Evolutionary conservation across 1,140 invertebrate genomes (phyloP), one percentile per base, ranked within the genome.

Genomic region (Drosophila suzukii): DNA sequence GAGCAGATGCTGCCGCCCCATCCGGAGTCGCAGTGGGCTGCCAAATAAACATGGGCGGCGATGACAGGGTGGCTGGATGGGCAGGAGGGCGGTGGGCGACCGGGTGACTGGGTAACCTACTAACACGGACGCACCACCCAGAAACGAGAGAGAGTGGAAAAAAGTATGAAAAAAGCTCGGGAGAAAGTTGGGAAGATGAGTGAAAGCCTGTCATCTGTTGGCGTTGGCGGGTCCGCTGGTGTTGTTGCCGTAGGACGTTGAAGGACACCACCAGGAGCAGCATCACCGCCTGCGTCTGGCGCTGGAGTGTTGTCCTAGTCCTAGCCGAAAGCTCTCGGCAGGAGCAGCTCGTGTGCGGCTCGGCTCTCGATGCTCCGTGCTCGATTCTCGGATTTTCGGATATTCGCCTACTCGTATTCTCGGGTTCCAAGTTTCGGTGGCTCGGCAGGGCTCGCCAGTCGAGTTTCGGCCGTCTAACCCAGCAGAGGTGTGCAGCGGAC

Each of bases 141-240:
- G 36, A 36, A 60, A 17, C n/a, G 36, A 15, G 10, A 36, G 41
- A 3, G 36, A 50, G n/a, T 27, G 36, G 15, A 32, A 51, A 43
- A 11, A 59, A 41, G 62, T 32, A 54, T 63, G 70, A 75, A 74
- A 53, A 78, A 77, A 73, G 79, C 72, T 82, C 46, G 39, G 65
- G 81, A 56, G 71, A 75, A 71, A 81, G 72, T 60, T 61, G 56
- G 59, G 66, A 71, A 49, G 62, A 58, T 83, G 76, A 77, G 75
- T 83, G 84, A 86, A 78, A 89, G 66, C 61, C 75, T 75, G 75
- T 90, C 90, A 91, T 90, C 90, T 90, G 90, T 91, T 91, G 90
- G 81, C 83, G 83, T 10, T 43, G 41, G 89, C 78, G 73, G 71
- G 71, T 75, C 66, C 78, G 89, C 47, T 50, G n/a, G 2, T 51